These are phyloP conservation scores for Steromphala cineraria DNA, from an alignment of 2,888 invertebrate species.

Conservation along the genomic window DNA sequence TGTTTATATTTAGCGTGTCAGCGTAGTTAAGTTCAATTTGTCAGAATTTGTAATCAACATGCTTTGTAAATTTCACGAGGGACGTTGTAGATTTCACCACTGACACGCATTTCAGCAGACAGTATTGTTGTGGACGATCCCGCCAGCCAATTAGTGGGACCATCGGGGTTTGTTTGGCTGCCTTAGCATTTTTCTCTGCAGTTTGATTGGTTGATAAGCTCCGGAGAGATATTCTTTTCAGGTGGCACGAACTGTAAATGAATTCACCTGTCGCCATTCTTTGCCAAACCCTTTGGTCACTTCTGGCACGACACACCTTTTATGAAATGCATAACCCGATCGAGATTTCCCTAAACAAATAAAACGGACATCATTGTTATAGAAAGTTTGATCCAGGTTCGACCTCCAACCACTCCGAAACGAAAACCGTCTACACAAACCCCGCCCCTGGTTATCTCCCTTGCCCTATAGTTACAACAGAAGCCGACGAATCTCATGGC, in stretches of 20 bases:
- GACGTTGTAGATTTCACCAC: background rate
- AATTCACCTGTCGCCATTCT: background rate
- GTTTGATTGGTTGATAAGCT: background rate
- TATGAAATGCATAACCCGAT: constrained; percentile 18
- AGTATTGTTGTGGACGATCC: background rate
- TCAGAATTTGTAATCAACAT: too few species aligned
- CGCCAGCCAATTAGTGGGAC: background rate
- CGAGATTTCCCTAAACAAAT: background rate
- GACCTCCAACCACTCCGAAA: background rate
- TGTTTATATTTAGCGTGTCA: too few species aligned
- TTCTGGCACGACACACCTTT: background rate
- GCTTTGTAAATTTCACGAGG: too few species aligned
- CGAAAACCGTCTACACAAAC: background rate
- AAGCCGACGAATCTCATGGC: background rate
- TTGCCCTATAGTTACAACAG: background rate
- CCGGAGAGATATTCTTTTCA: background rate
- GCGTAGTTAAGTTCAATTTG: too few species aligned
- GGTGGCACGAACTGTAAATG: background rate
- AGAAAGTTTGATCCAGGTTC: background rate
- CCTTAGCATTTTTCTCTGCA: background rate
- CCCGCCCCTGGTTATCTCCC: constrained; percentile 1
- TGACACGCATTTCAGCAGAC: background rate
- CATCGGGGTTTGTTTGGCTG: background rate
- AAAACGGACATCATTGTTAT: background rate
- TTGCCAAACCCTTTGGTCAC: background rate